Percentiles rank a stretch among this genome's conserved stretches.
These are phyloP conservation scores for Indri indri DNA, from an alignment of 2,113 vertebrate species.

Conservation along the genomic window DNA sequence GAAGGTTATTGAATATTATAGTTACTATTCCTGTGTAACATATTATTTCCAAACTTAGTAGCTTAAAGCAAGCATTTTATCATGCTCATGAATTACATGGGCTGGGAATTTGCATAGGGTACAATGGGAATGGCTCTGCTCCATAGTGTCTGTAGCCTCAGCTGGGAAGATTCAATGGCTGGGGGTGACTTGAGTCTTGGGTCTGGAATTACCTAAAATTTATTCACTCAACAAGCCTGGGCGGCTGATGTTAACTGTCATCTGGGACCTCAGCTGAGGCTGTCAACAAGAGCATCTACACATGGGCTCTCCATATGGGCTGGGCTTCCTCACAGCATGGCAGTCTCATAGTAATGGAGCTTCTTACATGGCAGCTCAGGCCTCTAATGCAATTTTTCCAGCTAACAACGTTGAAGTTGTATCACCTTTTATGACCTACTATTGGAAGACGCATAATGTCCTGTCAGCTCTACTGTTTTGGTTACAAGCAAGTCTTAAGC, in stretches of 20 bases:
- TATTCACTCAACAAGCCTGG: not conserved
- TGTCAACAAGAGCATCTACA: not conserved
- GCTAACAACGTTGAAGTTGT: conserved; percentile 17
- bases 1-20: not conserved
- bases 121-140: not conserved
- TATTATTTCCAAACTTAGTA: not conserved
- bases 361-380: not conserved
- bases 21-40: not conserved
- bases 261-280: conserved; percentile 6
- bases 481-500: not conserved
- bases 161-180: not conserved
- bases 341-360: not conserved
- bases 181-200: not conserved
- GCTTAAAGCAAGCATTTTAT: not conserved
- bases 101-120: not conserved
- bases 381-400: not conserved
- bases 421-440: conserved; percentile 15
- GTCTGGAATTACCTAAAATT: not conserved
- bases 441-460: not conserved
- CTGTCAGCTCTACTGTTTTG: not conserved
- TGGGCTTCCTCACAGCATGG: not conserved
- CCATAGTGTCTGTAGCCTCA: not conserved
- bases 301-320: not conserved
- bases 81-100: not conserved
- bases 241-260: not conserved